Conservation (phyloP, 1,140 invertebrate species). For the Tribolium castaneum region DNA sequence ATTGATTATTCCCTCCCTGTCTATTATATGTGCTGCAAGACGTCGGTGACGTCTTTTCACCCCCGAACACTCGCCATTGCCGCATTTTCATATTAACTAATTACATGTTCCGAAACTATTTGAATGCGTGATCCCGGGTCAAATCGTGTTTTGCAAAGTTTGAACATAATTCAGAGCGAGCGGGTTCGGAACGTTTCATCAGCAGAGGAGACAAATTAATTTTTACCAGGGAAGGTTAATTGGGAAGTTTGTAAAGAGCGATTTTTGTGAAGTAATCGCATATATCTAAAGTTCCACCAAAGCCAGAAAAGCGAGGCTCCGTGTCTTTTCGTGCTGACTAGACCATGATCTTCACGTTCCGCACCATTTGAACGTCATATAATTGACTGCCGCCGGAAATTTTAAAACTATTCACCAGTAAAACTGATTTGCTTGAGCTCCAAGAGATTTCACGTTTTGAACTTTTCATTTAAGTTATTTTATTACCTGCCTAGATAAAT, state of each 20-base stretch:
- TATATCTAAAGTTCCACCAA: slow-evolving; percentile 22
- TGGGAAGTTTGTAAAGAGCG: slow-evolving; percentile 10
- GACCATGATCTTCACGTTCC: slow-evolving; percentile 40
- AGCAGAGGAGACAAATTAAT: slow-evolving; percentile 1
- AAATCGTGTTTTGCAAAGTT: slow-evolving; percentile 17
- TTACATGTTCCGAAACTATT: slow-evolving; percentile 26
- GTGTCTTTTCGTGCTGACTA: slow-evolving; percentile 15
- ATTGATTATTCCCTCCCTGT: slow-evolving; percentile 46
- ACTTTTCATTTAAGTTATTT: too few relatives aligned
- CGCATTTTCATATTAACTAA: slow-evolving; percentile 23
- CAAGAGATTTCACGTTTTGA: too few relatives aligned
- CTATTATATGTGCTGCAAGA: slow-evolving; percentile 34
- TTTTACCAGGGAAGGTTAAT: slow-evolving; percentile 13
- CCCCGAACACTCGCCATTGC: slow-evolving; percentile 7
- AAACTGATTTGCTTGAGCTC: not conserved
- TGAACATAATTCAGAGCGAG: slow-evolving; percentile 4
- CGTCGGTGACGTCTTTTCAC: not conserved
- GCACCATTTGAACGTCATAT: slow-evolving; percentile 37
- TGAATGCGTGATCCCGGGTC: slow-evolving; percentile 24
- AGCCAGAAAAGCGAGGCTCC: not conserved
- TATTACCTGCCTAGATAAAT: too few relatives aligned
- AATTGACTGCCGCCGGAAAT: slow-evolving; percentile 1
- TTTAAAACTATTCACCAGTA: not conserved
- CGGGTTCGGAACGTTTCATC: slow-evolving; percentile 3
- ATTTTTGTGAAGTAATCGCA: slow-evolving; percentile 16